Base-by-base conservation (phyloP, 2,797 vertebrate genomes). In the Melanotaenia boesemani region DNA sequence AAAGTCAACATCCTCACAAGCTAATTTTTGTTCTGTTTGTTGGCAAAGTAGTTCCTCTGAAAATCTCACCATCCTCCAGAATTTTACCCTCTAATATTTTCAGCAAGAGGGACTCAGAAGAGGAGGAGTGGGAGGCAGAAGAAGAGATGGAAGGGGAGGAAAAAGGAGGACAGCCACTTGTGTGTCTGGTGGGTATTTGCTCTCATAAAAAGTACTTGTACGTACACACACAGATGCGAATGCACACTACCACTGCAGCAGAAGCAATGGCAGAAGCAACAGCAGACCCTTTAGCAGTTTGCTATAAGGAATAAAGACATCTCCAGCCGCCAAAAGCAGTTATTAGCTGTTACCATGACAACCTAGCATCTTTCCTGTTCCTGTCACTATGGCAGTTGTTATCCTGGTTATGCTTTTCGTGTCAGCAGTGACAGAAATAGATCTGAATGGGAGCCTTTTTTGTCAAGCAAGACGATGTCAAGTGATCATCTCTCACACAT, bases 331-430 rank as follows among this genome's bases (percentile, higher is more conserved):
- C 84, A 91, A 79, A 74, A 89, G 89, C 84, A 77, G 88, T 92
- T 93, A 94, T 91, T 91, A 91, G 87, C 82, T 86, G 93, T 94
- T 93, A 89, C 93, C 92, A 95, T 94, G 91, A 91, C 93, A 90
- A 95, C 93, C 83, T 81, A 88, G 77, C 88, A 92, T 93, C 89
- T 88, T 86, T 85, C 64, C 39, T 77, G 79, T 86, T 89, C 86
- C 70, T 88, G 82, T 90, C 61, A 67, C 86, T 68, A 80, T 88
- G 79, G 83, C 77, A 36, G 81, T 79, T 60, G 63, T 74, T 86
- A 83, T 87, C 24, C 30, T 82, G 89, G 86, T 74, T 87, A 85
- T 82, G 90, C 63, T 83, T 86, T 86, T 89, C 75, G 85, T 88
- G 86, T 89, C 86, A 90, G 82, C 85, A 77, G 67, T 62, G 90